Conservation (phyloP, 2,113 vertebrate species). For the Stigmatopora nigra region DNA sequence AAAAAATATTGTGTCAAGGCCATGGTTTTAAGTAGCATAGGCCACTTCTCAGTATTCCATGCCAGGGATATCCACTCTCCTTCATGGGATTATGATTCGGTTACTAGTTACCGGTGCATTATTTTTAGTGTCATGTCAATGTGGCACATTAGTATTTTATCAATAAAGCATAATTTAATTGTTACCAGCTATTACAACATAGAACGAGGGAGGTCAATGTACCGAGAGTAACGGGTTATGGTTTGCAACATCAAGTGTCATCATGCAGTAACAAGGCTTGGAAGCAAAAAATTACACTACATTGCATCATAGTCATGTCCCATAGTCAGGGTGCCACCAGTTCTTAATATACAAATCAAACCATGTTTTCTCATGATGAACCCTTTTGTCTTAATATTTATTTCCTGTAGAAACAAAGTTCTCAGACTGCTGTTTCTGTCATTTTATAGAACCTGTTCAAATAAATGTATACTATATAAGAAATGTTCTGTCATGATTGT, state of each 20-base stretch:
- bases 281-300: neutral
- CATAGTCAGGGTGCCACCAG: neutral
- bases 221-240: neutral
- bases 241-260: neutral
- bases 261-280: neutral
- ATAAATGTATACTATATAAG: too few relatives aligned
- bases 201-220: neutral
- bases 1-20: neutral
- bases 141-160: neutral
- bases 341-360: too few relatives aligned
- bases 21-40: neutral
- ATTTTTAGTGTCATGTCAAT: constrained; percentile 4
- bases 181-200: neutral
- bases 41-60: constrained; percentile 2
- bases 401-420: too few relatives aligned
- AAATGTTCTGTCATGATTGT: too few relatives aligned
- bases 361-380: too few relatives aligned
- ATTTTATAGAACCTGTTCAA: too few relatives aligned
- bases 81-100: constrained; percentile 2
- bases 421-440: too few relatives aligned
- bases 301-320: neutral
- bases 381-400: too few relatives aligned
- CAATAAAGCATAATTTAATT: neutral
- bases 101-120: neutral
- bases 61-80: neutral